Base-by-base conservation (phyloP, 2,888 invertebrate species). In the Arctia plantaginis region DNA sequence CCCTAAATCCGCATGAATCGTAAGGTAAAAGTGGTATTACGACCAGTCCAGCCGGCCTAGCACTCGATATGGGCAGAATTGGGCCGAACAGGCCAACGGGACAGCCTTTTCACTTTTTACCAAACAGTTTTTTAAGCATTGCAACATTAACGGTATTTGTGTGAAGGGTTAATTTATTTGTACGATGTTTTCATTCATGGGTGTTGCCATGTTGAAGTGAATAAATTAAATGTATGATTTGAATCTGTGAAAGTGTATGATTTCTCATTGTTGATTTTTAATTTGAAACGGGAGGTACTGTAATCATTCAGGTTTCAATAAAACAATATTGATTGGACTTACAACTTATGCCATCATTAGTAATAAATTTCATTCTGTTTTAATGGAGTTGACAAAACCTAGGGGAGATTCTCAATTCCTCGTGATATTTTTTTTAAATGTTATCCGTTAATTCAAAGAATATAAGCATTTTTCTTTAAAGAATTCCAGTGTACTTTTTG, bases 41-140 rank as follows among this genome's bases (percentile, higher is more conserved):
- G 76, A 85, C 82, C 78, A 77, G 86, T 84, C 82, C 80, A 51
- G 79, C 51, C 84, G 83, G 83, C 85, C 86, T 86, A 88, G 88
- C 82, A 77, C 85, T 79, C 79, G 74, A 85, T 83, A 85, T 80
- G 88, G 82, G 69, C 74, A 72, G 80, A 85, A 85, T 87, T 87
- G 78, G 83, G 79, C 77, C 79, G 81, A 20, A 71, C 84, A 85
- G 86, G 80, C 82, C 85, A 83, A 78, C 77, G 75, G 72, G 81
- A 82, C 78, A 77, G 80, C 83, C 86, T 86, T 90, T 90, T 82
- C 82, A 84, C 86, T 87, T 85, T 86, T 83, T 80, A 85, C 74
- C 74, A 74, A 68, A 69, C 64, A 70, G 73, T 73, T 80, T 75
- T 83, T 81, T 79, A 62, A 67, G 66, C 62, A 55, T 67, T 67